phyloP scores from a whole-genome alignment of 2,888 invertebrate genomes.

The Drosophila stalkeri region DNA sequence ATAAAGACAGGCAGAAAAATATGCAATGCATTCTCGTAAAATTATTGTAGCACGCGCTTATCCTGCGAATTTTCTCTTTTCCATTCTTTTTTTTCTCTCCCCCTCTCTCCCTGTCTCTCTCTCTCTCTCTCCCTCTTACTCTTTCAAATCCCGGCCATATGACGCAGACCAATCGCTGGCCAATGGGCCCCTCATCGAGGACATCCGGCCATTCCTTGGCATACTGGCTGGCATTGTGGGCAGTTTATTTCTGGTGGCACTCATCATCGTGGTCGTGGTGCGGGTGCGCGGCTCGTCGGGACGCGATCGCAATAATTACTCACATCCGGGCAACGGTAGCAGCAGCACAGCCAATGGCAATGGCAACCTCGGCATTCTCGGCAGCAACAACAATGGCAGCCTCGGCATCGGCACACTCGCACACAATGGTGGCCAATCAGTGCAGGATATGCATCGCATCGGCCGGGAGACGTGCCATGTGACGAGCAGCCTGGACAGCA shows the following conservation, averaged over 20 bases:
- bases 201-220: slow-evolving; percentile 87
- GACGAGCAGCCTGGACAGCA: slow-evolving; percentile 85
- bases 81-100: background rate
- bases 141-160: background rate
- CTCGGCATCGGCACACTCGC: slow-evolving; percentile 80
- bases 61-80: slow-evolving; percentile 35
- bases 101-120: no score
- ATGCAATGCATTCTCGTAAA: slow-evolving; percentile 50
- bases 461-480: slow-evolving; percentile 83
- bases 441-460: slow-evolving; percentile 84
- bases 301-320: slow-evolving; percentile 85
- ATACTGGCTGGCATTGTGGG: slow-evolving; percentile 86
- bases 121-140: no score
- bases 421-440: slow-evolving; percentile 84
- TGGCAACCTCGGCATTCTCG: slow-evolving; percentile 66
- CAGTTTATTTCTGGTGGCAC: slow-evolving; percentile 86
- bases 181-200: slow-evolving; percentile 86
- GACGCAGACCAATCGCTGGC: slow-evolving; percentile 83
- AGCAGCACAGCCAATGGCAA: slow-evolving; percentile 68
- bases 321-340: slow-evolving; percentile 80
- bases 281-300: slow-evolving; percentile 85
- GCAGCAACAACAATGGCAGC: slow-evolving; percentile 79
- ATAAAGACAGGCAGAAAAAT: slow-evolving; percentile 36
- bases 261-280: slow-evolving; percentile 86
- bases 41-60: slow-evolving; percentile 45